Evolutionary conservation across 2,797 vertebrate species (phyloP).

Genomic region (Remorina albescens): DNA sequence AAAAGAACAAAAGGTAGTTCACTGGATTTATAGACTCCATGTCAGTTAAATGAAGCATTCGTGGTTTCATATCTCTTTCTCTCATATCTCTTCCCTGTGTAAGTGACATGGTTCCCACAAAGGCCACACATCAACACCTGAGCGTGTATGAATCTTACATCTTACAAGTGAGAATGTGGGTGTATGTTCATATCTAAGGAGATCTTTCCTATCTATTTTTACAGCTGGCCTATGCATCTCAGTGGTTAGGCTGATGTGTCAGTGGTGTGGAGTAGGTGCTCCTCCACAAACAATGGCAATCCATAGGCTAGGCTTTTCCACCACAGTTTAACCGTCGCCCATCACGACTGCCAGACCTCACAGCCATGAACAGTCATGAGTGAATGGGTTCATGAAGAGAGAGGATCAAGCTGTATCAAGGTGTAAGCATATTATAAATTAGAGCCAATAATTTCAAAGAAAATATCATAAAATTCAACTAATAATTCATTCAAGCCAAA

Average conservation of each 20-base stretch:
- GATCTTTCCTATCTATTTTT: conserved; percentile 82
- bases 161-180: conserved; percentile 37
- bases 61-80: conserved; percentile 78
- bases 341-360: conserved; percentile 55
- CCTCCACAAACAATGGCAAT: conserved; percentile 56
- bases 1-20: conserved; percentile 50
- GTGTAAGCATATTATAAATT: neutral
- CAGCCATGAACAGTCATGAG: conserved; percentile 17
- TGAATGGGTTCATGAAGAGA: neutral
- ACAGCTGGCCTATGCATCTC: conserved; percentile 73
- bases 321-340: conserved; percentile 81
- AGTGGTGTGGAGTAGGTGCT: conserved; percentile 41
- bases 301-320: conserved; percentile 63
- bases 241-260: conserved; percentile 79
- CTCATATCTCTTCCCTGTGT: conserved; percentile 59
- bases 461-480: neutral
- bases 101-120: conserved; percentile 70
- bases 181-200: conserved; percentile 67
- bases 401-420: neutral
- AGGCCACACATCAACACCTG: conserved; percentile 73
- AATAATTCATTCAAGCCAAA: neutral
- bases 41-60: conserved; percentile 73
- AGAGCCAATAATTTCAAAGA: neutral
- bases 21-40: conserved; percentile 34
- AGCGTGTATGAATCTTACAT: conserved; percentile 49